Percentiles rank a stretch among this genome's conserved stretches.
These are phyloP conservation scores for Choloepus hoffmanni DNA, from an alignment of 2,113 vertebrate genomes.

Conservation along the genomic window DNA sequence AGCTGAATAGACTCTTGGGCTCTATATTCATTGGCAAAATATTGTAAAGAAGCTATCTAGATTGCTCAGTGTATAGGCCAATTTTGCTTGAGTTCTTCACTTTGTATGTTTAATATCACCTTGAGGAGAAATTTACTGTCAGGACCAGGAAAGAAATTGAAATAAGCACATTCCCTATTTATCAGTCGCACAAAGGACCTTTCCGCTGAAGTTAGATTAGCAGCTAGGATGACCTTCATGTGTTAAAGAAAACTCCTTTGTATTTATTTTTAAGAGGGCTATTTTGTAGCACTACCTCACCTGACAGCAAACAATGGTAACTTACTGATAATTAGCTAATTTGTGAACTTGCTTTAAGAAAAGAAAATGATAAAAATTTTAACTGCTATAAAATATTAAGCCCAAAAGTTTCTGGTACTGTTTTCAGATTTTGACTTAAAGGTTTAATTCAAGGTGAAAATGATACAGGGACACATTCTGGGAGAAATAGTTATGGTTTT, in stretches of 20 bases:
- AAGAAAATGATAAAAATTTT: conserved; percentile 23
- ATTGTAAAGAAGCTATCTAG: not conserved
- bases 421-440: conserved; percentile 64
- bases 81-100: conserved; percentile 12
- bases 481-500: conserved; percentile 50
- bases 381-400: conserved; percentile 25
- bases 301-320: conserved; percentile 20
- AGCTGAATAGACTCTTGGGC: not conserved
- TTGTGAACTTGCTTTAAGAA: conserved; percentile 22
- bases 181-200: not conserved
- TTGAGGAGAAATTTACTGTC: conserved; percentile 17
- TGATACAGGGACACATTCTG: conserved; percentile 33
- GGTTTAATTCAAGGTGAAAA: conserved; percentile 68
- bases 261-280: not conserved
- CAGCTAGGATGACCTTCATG: not conserved
- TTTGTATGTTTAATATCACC: not conserved
- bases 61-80: not conserved
- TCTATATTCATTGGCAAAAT: not conserved
- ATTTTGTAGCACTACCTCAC: not conserved
- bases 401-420: conserved; percentile 41
- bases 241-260: not conserved
- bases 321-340: not conserved
- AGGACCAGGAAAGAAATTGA: not conserved
- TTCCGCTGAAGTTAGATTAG: not conserved
- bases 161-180: conserved; percentile 14